Base-by-base conservation (phyloP, 2,113 vertebrate species). In the Oceanites oceanicus region DNA sequence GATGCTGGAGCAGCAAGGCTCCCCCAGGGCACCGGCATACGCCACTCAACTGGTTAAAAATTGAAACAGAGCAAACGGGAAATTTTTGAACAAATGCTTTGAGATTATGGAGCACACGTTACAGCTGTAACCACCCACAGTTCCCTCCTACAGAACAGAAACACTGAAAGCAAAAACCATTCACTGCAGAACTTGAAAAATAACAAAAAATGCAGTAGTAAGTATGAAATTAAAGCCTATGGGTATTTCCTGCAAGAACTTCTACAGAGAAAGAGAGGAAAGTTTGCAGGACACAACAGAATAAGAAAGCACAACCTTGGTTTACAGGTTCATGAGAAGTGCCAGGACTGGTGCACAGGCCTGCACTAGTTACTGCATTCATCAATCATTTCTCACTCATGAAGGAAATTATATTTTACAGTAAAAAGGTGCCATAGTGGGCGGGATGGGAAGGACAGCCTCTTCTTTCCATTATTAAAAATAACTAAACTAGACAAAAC, bases 71-170 rank as follows among this genome's bases (percentile, higher is more conserved):
- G 89, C 77, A 70, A 91, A 88, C 0, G 26, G 74, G 74, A 94
- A 73, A 86, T 91, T 96, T 97, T 92, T 80, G 83, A 95, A 95
- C 95, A 97, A 97, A 96, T 95, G 95, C 89, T 96, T 66, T 0
- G 2, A 90, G 91, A 94, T 96, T 90, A 78, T 93, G 94, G 90
- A 90, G 89, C 91, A 93, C 89, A 95, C 59, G n/a, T 92, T 97
- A 95, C 97, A 97, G 94, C 96, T 97, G 95, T 95, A 96, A 88
- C 97, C 96, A 94, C 97, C 97, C 94, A 97, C 97, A 88, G 97
- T 4, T 94, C 93, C 94, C 96, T 97, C 97, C 96, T 76, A 97
- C 96, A 92, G 95, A 97, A 94, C 94, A 97, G 95, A 95, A 94
- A 92, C 85, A 96, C 87, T 94, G 91, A 94, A 79, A 96, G 96